Conservation (phyloP, 2,113 vertebrate genomes). For the Sterrhoptilus dennistouni region DNA sequence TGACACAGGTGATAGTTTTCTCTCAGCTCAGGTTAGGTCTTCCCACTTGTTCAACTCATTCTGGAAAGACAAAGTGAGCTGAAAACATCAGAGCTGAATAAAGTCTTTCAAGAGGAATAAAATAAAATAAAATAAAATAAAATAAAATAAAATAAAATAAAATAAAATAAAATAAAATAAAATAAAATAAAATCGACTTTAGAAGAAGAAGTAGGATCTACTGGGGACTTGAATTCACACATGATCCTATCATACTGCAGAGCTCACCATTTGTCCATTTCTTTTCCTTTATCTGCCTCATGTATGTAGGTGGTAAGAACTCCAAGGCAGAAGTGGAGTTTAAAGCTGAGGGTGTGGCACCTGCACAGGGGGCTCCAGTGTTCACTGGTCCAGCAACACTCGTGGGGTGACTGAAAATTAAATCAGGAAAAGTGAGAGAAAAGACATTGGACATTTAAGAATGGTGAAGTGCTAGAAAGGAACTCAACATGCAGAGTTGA, state of each 20-base stretch:
- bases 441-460: not conserved
- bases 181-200: not conserved
- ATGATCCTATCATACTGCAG: not conserved
- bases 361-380: not conserved
- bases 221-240: not conserved
- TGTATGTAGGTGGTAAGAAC: not conserved
- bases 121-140: not conserved
- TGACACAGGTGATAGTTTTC: not conserved
- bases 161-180: not conserved
- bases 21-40: not conserved
- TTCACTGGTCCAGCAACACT: not conserved
- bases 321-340: not conserved
- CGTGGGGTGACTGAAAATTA: not conserved
- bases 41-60: not conserved
- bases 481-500: rapidly evolving
- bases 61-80: not conserved
- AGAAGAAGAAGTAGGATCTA: not conserved
- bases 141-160: not conserved
- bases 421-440: not conserved
- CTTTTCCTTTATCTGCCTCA: not conserved
- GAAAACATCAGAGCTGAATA: not conserved
- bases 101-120: not conserved
- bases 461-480: not conserved
- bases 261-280: not conserved
- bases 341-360: not conserved